phyloP scores from a whole-genome alignment of 2,797 vertebrate genomes.

The Xyrichtys novacula region DNA sequence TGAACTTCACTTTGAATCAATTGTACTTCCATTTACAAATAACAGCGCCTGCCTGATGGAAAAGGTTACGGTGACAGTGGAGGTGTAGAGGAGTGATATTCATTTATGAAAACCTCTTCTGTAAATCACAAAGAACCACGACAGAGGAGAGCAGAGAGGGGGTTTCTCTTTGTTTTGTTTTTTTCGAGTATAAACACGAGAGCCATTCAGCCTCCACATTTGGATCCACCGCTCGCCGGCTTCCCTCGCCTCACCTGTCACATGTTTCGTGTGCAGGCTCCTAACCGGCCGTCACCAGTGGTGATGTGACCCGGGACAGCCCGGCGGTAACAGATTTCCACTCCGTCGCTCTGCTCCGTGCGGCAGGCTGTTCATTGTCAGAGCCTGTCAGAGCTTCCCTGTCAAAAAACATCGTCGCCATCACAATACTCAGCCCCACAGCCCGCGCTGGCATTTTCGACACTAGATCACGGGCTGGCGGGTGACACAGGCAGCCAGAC shows the following conservation, averaged over 20 bases:
- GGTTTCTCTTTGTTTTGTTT: background rate
- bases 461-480: constrained; percentile 45
- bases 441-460: constrained; percentile 53
- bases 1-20: constrained; percentile 46
- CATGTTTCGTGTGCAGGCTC: constrained; percentile 26
- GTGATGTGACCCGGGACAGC: constrained; percentile 51
- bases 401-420: constrained; percentile 69
- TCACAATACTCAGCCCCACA: constrained; percentile 61
- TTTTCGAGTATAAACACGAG: constrained; percentile 6
- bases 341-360: constrained; percentile 36
- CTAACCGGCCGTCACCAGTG: constrained; percentile 35
- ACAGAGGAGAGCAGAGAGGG: background rate
- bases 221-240: background rate
- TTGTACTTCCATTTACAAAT: constrained; percentile 36
- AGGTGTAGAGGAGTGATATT: constrained; percentile 1
- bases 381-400: constrained; percentile 64
- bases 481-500: constrained; percentile 44
- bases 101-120: constrained; percentile 21
- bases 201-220: constrained; percentile 6
- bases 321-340: constrained; percentile 64
- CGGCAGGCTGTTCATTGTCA: constrained; percentile 71
- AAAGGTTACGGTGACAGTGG: constrained; percentile 16
- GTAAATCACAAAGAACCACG: constrained; percentile 16
- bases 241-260: constrained; percentile 32
- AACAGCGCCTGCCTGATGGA: constrained; percentile 12